Evolutionary conservation across 2,797 vertebrate species (phyloP).

Genomic region (Falco rusticolus): DNA sequence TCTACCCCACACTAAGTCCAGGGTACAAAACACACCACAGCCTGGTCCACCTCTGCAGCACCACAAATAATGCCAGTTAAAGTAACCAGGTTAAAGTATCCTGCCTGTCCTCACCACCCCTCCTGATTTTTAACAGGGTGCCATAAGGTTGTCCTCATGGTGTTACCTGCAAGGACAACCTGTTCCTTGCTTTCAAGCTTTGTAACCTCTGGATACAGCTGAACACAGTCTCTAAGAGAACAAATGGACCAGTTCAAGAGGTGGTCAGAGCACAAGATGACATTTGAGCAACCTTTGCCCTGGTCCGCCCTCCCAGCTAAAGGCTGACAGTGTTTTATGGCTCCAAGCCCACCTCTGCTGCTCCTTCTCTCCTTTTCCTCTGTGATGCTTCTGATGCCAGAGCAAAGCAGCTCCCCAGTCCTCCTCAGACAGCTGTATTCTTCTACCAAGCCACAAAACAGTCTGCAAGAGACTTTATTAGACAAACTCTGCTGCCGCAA

Average conservation of each 20-base stretch:
- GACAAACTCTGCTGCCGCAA: neutral
- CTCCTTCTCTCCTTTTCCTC: neutral
- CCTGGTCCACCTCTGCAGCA: neutral
- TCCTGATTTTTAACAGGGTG: neutral
- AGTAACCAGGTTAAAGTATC: neutral
- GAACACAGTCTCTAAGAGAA: neutral
- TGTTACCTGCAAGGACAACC: rapidly evolving
- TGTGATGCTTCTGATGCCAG: neutral
- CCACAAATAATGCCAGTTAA: neutral
- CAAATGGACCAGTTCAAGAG: rapidly evolving
- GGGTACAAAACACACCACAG: neutral
- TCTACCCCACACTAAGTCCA: neutral
- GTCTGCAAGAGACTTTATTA: neutral
- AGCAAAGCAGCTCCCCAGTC: rapidly evolving
- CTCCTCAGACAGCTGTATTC: neutral
- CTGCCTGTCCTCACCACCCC: neutral
- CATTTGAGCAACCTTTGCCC: neutral
- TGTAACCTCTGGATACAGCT: neutral
- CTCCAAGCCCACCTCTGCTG: neutral
- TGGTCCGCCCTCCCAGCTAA: no score
- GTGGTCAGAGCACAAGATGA: neutral
- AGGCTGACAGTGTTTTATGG: neutral
- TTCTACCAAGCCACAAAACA: neutral
- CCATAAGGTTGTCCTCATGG: rapidly evolving
- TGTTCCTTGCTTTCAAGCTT: neutral